Evolutionary conservation across 1,140 invertebrate genomes (phyloP), one percentile per base, ranked within the genome.

Genomic region (Trachymyrmex cornetzi): DNA sequence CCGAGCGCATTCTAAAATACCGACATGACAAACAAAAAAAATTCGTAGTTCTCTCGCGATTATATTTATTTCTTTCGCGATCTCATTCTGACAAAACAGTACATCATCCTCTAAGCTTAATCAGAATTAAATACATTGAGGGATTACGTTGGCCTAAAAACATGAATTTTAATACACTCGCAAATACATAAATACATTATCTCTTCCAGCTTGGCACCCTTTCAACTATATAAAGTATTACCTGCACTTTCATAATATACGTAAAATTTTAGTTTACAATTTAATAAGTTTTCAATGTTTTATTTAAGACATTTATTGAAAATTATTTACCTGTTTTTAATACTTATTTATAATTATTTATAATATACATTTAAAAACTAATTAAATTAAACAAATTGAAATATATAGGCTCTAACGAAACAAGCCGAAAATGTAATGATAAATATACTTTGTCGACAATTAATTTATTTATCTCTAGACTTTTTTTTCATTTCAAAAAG

Each of bases 91-190:
- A 81, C 44, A 14, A 81, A 57, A 19, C 19, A 14, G 11, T 59
- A 72, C 79, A 81, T 81, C 34, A 81, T 57, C 72, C 34, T 59
- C 22, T 59, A 12, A 44, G 16, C 19, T 74, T 59, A 48, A 82
- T 7, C 12, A 30, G 24, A 61, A 82, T 82, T 67, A 59, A 59
- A 72, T 22, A 12, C 3, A 59, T 53, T 72, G 7, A 82, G 9
- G 16, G 12, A 48, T 69, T 61, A 50, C 34, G 44, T 14, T 27
- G 3, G 2, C 4, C 9, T 22, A 16, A 34, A n/a, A n/a, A 57
- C 19, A 71, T 7, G 12, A 53, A 48, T 72, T 72, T 82, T 44
- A 72, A 59, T 59, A 48, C 1, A 0, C 30, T 27, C 16, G 12
- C 14, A 57, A 24, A 48, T 7, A 69, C 7, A 38, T n/a, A 16